Percentiles rank a stretch among this genome's conserved stretches.
These are phyloP conservation scores for Acrocephalus scirpaceus DNA, from an alignment of 2,797 vertebrate species.

Conservation along the genomic window DNA sequence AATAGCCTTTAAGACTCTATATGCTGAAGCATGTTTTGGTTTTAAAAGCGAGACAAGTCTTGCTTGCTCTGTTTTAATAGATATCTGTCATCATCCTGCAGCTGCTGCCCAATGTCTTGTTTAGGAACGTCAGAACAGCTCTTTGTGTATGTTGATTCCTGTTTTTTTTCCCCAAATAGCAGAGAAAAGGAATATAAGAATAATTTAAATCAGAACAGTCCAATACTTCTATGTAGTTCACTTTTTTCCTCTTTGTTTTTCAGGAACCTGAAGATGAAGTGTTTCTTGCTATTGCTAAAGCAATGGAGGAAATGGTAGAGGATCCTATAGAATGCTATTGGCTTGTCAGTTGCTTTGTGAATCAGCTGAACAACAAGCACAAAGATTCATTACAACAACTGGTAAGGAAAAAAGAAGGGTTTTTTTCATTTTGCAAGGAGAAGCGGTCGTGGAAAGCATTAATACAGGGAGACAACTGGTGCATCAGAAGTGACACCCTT, in stretches of 20 bases:
- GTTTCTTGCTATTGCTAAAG: slow-evolving; percentile 89
- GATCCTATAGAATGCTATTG: slow-evolving; percentile 93
- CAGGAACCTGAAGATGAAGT: slow-evolving; percentile 89
- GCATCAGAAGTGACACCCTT: background rate
- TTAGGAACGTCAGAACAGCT: background rate
- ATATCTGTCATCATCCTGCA: background rate
- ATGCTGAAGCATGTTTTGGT: background rate
- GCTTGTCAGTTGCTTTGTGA: slow-evolving; percentile 92
- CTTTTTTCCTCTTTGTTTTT: slow-evolving; percentile 12
- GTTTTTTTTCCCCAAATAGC: background rate
- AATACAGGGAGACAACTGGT: background rate
- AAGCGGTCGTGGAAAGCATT: background rate
- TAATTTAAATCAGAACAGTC: background rate
- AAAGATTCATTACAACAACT: slow-evolving; percentile 90
- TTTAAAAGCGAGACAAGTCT: background rate
- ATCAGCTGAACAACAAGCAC: slow-evolving; percentile 90
- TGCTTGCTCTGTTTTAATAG: background rate
- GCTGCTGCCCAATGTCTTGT: background rate
- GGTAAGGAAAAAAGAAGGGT: slow-evolving; percentile 65
- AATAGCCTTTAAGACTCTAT: background rate
- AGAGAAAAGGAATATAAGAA: background rate
- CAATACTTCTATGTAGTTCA: background rate
- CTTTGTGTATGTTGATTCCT: background rate
- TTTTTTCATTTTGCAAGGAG: background rate
- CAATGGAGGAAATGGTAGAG: slow-evolving; percentile 94